phyloP scores from a whole-genome alignment of 2,113 vertebrate species.

The Pollachius pollachius region DNA sequence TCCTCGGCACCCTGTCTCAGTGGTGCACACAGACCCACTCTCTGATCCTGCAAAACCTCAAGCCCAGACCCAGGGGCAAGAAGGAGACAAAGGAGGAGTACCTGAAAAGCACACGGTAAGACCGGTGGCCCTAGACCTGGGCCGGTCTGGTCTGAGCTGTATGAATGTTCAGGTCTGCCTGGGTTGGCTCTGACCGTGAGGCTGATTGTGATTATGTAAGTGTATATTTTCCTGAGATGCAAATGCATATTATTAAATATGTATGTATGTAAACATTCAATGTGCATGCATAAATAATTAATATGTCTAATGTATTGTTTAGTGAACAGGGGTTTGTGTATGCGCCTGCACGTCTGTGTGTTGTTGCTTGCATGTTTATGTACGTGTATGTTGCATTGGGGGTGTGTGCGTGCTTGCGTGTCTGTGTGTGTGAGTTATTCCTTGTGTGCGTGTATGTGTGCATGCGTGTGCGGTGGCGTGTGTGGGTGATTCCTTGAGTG shows the following conservation, averaged over 20 bases:
- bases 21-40: constrained; percentile 99
- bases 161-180: background rate
- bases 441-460: too few species aligned
- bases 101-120: constrained; percentile 94
- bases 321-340: too few species aligned
- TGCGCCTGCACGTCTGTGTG: background rate
- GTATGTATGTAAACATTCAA: background rate
- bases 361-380: background rate
- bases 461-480: too few species aligned
- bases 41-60: constrained; percentile 96
- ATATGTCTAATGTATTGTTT: too few species aligned
- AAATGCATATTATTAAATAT: background rate
- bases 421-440: too few species aligned
- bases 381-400: background rate
- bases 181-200: background rate
- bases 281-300: too few species aligned
- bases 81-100: constrained; percentile 99
- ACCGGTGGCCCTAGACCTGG: too few species aligned
- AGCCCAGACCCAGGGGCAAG: constrained; percentile 93
- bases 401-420: too few species aligned
- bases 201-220: too few species aligned
- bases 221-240: too few species aligned
- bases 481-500: too few species aligned
- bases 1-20: constrained; percentile 91
- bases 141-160: background rate